Conservation (phyloP, 2,888 invertebrate genomes). For the Epirrita christyi region DNA sequence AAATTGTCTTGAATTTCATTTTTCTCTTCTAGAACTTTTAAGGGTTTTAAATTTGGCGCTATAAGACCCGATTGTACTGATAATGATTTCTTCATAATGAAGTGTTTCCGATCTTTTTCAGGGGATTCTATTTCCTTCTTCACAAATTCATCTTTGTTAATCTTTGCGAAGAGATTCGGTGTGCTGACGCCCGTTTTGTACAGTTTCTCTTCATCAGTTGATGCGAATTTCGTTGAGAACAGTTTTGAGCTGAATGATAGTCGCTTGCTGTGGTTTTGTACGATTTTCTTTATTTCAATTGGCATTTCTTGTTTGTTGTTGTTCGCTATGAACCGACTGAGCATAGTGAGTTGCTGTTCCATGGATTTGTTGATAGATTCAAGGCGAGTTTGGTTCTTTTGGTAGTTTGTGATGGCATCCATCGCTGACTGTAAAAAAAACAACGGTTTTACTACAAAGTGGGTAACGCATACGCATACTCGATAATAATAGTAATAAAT, state of each 20-base stretch:
- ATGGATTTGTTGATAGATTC: slow-evolving; percentile 90
- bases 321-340: slow-evolving; percentile 90
- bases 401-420: slow-evolving; percentile 87
- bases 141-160: slow-evolving; percentile 42
- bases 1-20: slow-evolving; percentile 35
- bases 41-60: slow-evolving; percentile 64
- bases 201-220: slow-evolving; percentile 63
- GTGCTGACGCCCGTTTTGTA: slow-evolving; percentile 71
- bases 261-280: slow-evolving; percentile 85
- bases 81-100: slow-evolving; percentile 75
- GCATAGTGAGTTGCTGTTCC: slow-evolving; percentile 89
- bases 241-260: slow-evolving; percentile 75
- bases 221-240: slow-evolving; percentile 67
- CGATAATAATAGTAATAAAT: too few relatives aligned
- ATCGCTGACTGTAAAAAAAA: slow-evolving; percentile 82
- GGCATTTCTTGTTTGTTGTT: slow-evolving; percentile 89
- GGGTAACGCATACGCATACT: too few relatives aligned
- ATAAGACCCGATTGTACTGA: slow-evolving; percentile 76
- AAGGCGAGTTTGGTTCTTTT: slow-evolving; percentile 87
- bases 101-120: slow-evolving; percentile 59
- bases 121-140: slow-evolving; percentile 42
- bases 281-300: slow-evolving; percentile 89
- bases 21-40: slow-evolving; percentile 31
- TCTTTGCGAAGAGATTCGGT: slow-evolving; percentile 75
- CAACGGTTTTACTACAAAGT: background rate